Evolutionary conservation across 2,888 invertebrate species (phyloP), one percentile per base, ranked within the genome.

Genomic region (Amphiduros pacificus): DNA sequence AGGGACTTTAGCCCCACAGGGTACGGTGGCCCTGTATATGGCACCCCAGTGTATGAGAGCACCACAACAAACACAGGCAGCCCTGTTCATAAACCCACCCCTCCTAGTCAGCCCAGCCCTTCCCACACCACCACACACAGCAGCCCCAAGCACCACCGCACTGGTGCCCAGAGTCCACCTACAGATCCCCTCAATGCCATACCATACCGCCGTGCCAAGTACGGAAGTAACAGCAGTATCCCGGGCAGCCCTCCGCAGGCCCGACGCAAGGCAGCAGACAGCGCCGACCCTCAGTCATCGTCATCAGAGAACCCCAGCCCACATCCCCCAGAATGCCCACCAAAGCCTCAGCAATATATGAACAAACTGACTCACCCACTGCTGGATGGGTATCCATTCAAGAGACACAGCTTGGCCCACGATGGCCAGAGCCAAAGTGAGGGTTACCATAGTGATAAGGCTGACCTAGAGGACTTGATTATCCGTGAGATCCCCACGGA

Each of bases 391-490:
- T 59, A 59, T 29, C 58, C 58, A 6, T 58, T 58, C 50, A 20
- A 36, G 6, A 44, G 28, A 28, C 41, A 52, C 22, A 59, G 59
- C 29, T 36, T 52, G 27, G 40, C 51, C 22, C 36, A 52, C 14
- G 59, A 59, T 28, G 27, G 57, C 20, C 56, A 49, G 14, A 61
- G 49, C 44, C 56, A 49, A 49, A 67, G 68, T 48, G 68, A 68
- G 40, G 68, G 68, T n/a, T 68, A 64, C 61, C 63, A 62, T 40
- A 64, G 66, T 48, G 68, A 68, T 24, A 63, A 55, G 22, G 40
- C 58, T n/a, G 62, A 62, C 24, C 22, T 40, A 14, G 64, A 67
- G 44, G 61, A 66, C 29, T 48, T 57, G 9, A 50, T 64, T 28
- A 59, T 64, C 17, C 27, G 64, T 20, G 31, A 54, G 5, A 48